Base-by-base conservation (phyloP, 92 coral and sea anemone genomes). In the Epizoanthus scotinus region DNA sequence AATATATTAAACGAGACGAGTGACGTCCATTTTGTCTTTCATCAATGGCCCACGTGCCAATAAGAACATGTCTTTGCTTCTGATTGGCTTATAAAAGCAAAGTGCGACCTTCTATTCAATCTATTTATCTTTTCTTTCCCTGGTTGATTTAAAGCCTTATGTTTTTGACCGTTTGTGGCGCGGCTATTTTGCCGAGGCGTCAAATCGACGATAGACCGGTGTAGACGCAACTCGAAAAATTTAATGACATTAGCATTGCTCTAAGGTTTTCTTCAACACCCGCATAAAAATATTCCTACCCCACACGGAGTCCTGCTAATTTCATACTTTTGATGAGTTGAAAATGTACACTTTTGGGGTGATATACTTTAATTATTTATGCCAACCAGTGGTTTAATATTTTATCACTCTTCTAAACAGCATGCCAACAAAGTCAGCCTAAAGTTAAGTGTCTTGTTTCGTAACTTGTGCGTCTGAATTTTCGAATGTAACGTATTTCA, bases 401-500 rank as follows among this genome's bases (percentile, higher is more conserved):
- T 90, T 92, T 79, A 90, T 85, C 86, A 75, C 62, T 56, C 40
- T 78, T 84, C 84, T 89, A 83, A 87, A 82, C 47, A 56, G 83
- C 62, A 62, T 87, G 81, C 85, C 84, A 69, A 53, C 77, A 88
- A 92, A 92, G 97, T 92, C 97, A 92, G 52, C 55, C 29, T 44
- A 67, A 88, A 92, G 97, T 92, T 92, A 92, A 92, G 94, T 92
- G 88, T 81, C 7, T 71, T 70, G 79, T 85, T 65, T 75, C 78
- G 38, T 26, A 69, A 49, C 54, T 58, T 59, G 56, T 22, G 25
- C 65, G 42, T 55, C 9, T n/a, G 26, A 64, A 44, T 40, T 38
- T 40, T 75, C 20, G 44, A 59, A 60, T 59, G 38, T 54, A 57
- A 73, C 24, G 56, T 75, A 57, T 67, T 67, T 67, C 22, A 75